These are phyloP conservation scores for Arnoldichthys spilopterus DNA, from an alignment of 2,797 vertebrate species.

Conservation along the genomic window DNA sequence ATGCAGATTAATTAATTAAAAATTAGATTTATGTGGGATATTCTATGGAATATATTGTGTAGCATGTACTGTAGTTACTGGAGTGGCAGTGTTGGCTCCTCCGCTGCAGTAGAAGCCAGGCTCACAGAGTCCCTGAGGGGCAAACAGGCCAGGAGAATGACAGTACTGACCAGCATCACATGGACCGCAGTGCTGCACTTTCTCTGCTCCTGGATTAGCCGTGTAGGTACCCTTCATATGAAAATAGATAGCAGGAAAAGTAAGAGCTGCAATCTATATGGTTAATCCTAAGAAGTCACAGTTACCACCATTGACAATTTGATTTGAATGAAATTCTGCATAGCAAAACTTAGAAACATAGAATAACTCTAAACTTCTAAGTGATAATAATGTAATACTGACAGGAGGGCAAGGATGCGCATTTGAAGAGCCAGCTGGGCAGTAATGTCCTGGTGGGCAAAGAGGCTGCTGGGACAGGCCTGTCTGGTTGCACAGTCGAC, in stretches of 20 bases:
- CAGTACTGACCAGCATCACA: slow-evolving; percentile 87
- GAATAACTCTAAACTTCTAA: background rate
- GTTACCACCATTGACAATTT: too few species aligned
- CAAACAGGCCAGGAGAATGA: slow-evolving; percentile 74
- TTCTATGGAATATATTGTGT: background rate
- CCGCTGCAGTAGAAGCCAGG: slow-evolving; percentile 84
- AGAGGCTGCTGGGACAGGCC: slow-evolving; percentile 72
- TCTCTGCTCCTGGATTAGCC: slow-evolving; percentile 70
- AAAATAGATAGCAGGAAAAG: background rate
- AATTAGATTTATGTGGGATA: background rate
- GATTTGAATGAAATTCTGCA: background rate
- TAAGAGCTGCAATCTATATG: background rate
- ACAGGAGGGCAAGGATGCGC: slow-evolving; percentile 83
- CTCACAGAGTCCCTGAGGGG: slow-evolving; percentile 83
- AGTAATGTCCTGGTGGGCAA: slow-evolving; percentile 89
- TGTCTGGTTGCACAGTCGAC: slow-evolving; percentile 84
- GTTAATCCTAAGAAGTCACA: too few species aligned
- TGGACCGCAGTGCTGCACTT: slow-evolving; percentile 75
- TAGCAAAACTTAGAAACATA: background rate
- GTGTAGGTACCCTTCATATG: slow-evolving; percentile 80
- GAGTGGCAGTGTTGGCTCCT: slow-evolving; percentile 81
- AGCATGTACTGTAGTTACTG: slow-evolving; percentile 73
- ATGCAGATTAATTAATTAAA: background rate
- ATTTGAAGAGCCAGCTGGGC: slow-evolving; percentile 73
- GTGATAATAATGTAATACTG: slow-evolving; percentile 57